A percentile compares a stretch with the other conserved stretches of the same genome.
Conservation (phyloP, 2,797 vertebrate genomes). For the Semotilus atromaculatus region DNA sequence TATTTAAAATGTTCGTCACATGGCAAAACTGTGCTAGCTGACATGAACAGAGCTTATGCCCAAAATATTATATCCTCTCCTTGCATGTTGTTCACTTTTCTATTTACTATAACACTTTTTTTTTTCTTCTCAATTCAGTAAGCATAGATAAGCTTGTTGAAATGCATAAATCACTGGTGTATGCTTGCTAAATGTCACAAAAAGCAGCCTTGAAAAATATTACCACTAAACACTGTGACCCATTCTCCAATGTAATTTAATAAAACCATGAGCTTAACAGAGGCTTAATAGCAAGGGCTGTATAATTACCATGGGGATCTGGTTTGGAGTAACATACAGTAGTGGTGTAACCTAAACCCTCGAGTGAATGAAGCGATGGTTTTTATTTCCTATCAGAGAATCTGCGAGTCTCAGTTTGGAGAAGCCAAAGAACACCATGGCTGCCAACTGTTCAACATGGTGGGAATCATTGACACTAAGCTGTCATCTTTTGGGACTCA, state of each 20-base stretch:
- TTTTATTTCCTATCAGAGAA: neutral
- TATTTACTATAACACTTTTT: neutral
- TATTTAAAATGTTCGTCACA: neutral
- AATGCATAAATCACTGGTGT: neutral
- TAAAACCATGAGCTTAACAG: neutral
- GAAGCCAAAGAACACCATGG: neutral
- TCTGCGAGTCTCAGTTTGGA: neutral
- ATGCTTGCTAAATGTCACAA: neutral
- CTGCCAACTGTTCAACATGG: neutral
- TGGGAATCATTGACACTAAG: conserved; percentile 9
- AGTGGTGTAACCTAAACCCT: neutral
- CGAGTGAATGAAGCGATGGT: neutral
- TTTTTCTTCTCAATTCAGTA: neutral
- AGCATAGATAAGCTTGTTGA: neutral
- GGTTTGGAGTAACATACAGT: neutral
- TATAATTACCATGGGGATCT: neutral
- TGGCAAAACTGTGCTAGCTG: neutral
- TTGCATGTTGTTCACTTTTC: neutral
- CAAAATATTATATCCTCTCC: neutral
- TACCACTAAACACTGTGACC: neutral
- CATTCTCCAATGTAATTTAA: neutral
- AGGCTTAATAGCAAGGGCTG: neutral
- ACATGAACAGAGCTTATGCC: neutral
- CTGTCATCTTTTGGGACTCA: conserved; percentile 16
- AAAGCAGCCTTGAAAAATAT: neutral